Evolutionary conservation across 2,888 invertebrate genomes (phyloP), one percentile per base, ranked within the genome.

Genomic region (Aspidiotus destructor): DNA sequence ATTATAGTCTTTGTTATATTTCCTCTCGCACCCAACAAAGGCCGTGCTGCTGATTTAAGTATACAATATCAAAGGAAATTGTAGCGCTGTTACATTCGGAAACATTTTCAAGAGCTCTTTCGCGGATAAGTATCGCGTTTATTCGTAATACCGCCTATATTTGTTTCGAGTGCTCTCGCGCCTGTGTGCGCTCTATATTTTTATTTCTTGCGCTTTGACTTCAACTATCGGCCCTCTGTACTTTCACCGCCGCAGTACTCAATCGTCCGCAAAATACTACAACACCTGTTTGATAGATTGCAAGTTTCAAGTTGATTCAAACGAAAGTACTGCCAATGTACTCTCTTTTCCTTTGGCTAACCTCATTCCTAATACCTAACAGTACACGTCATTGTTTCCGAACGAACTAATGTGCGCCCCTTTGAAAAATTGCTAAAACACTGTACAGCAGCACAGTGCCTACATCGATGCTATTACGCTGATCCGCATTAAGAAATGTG

Each of bases 11-110:
- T 67, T 67, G 67, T 67, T 67, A 67, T 60, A 67, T 60, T 67
- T 67, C 67, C 67, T 58, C 52, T 67, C 13, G 48, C 48, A 42
- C 60, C 16, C 60, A 67, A 67, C 67, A 67, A 67, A 60, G 60
- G 67, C n/a, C 60, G 57, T 40, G 60, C 60, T 67, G 67, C 67
- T 67, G 67, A 67, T 67, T 67, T 67, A 67, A 67, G 67, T 57
- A 48, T 48, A 57, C 67, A 60, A 67, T 67, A 60, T 67, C 48
- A 67, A 67, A 67, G 67, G 67, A 67, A 67, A 67, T 58, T 67
- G 58, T 60, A 44, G 67, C 67, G 67, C 67, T 52, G 61, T 40
- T 42, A 60, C 40, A 67, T 67, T 67, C 58, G 60, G 60, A 67
- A 67, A 58, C 58, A 60, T 58, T 67, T 67, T 67, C 48, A 48